Evolutionary conservation across 2,888 invertebrate genomes (phyloP), one percentile per base, ranked within the genome.

Genomic region (Phymatocera aterrima): DNA sequence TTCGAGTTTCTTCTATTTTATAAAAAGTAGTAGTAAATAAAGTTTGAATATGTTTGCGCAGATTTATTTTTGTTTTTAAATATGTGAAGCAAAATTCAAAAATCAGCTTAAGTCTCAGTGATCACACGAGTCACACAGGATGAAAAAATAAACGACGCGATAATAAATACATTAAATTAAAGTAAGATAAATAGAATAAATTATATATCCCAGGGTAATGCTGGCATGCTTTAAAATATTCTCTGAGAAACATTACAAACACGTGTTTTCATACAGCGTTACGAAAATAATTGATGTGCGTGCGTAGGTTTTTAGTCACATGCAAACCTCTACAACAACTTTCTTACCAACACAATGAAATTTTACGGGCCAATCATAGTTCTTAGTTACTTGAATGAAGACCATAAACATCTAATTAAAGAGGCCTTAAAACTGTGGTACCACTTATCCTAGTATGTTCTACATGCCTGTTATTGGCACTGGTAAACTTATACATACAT

Each of bases 141-240:
- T n/a, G 31, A 21, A 28, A 8, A 61, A 61, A 61, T 12, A 34
- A 28, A 51, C 10, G 51, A 51, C 31, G 34, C 51, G 72, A 51
- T 51, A 72, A 51, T 72, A 72, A 72, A 34, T 24, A 12, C 6
- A 64, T 37, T 64, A 48, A 6, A 48, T 48, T 70, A 18, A 51
- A 68, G 12, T 72, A 34, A 79, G 79, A 65, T 81, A 80, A 28
- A 31, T 60, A 75, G 77, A 80, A 80, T 80, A 80, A 21, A 37
- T 65, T 80, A 82, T 82, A 84, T 83, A 82, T 85, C 82, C 82
- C 82, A 82, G 82, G 80, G 81, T 82, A 82, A 80, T 80, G 74
- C 78, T 80, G 78, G 61, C 64, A 80, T 79, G 79, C 77, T 77
- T 31, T 77, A 60, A 60, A n/a, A 54, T 48, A 78, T 80, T 79